Conservation (phyloP, 2,797 vertebrate genomes). For the Scyliorhinus canicula region DNA sequence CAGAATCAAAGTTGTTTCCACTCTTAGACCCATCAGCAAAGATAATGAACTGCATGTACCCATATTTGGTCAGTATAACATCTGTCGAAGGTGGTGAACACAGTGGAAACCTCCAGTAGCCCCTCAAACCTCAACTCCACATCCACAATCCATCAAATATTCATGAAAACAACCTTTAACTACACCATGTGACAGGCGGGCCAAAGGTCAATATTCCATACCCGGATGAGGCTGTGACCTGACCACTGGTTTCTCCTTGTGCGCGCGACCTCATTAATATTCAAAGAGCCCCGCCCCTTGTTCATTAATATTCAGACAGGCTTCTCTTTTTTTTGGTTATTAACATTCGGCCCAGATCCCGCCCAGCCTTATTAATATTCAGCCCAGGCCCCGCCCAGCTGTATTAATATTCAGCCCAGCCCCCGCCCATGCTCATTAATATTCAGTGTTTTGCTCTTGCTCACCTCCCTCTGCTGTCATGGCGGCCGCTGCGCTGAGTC, state of each 20-base stretch:
- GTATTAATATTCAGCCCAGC: not conserved
- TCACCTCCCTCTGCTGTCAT: not conserved
- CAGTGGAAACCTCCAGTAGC: not conserved
- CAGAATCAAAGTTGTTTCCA: no score
- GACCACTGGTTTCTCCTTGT: not conserved
- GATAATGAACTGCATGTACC: not conserved
- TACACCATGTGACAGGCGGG: not conserved
- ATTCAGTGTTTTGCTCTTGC: not conserved
- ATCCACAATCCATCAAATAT: no score
- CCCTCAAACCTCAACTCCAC: no score
- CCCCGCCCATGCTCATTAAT: not conserved
- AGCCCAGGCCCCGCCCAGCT: not conserved
- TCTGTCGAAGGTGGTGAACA: not conserved
- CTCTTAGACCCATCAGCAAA: not conserved
- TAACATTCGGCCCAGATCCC: not conserved
- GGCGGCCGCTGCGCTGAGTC: not conserved
- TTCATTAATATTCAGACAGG: not conserved
- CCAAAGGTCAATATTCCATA: not conserved
- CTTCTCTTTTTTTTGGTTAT: not conserved
- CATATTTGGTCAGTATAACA: not conserved
- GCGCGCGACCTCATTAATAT: not conserved
- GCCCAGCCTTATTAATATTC: not conserved
- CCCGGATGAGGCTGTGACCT: not conserved
- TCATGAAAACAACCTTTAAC: not conserved
- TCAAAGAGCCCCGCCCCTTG: not conserved